Evolutionary conservation across 1,140 invertebrate genomes (phyloP).

Genomic region (Penaeus japonicus): DNA sequence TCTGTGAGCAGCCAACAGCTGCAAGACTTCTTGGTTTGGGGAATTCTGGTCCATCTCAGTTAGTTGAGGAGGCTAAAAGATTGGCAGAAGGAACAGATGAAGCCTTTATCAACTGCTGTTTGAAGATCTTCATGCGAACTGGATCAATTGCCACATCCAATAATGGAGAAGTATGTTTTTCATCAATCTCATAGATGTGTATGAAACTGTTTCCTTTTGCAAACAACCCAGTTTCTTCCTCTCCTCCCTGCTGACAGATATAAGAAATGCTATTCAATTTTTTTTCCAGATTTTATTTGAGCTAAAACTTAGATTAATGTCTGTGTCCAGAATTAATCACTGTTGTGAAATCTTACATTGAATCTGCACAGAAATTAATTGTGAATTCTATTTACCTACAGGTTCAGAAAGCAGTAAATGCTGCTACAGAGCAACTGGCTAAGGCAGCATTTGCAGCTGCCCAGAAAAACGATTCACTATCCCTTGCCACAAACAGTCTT

Average conservation of each 20-base stretch:
- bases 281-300: no score
- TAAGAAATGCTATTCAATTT: no score
- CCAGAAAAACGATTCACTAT: constrained; percentile 65
- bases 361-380: constrained; percentile 62
- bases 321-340: no score
- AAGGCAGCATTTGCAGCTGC: constrained; percentile 71
- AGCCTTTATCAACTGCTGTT: constrained; percentile 25
- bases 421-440: constrained; percentile 69
- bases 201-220: no score
- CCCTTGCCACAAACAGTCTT: constrained; percentile 72
- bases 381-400: constrained; percentile 56
- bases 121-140: constrained; percentile 18
- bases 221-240: no score
- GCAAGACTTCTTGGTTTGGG: constrained; percentile 70
- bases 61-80: constrained; percentile 64
- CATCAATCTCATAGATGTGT: no score
- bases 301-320: no score
- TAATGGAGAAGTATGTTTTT: constrained; percentile 59
- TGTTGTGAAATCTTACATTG: neutral
- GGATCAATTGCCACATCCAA: constrained; percentile 62
- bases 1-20: constrained; percentile 68
- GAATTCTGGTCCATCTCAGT: constrained; percentile 63
- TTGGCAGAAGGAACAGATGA: constrained; percentile 7
- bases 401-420: constrained; percentile 68
- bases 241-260: no score